A percentile compares a stretch with the other conserved stretches of the same genome.
These are phyloP conservation scores for Heliconius hermathena DNA, from an alignment of 1,140 invertebrate genomes.

Conservation along the genomic window DNA sequence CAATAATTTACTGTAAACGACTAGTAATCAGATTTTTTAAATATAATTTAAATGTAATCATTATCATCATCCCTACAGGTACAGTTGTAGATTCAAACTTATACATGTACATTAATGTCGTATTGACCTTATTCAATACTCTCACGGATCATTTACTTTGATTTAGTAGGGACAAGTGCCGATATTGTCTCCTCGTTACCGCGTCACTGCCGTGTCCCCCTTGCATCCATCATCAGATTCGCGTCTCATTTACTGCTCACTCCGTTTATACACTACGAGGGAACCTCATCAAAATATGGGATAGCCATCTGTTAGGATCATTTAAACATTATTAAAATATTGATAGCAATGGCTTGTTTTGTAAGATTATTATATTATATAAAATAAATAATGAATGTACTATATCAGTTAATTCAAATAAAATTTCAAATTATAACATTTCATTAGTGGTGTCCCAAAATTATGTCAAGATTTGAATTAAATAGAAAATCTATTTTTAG, in stretches of 20 bases:
- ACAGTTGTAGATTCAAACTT: background rate
- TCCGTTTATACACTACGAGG: constrained; percentile 54
- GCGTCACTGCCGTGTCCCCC: constrained; percentile 49
- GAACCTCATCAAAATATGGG: constrained; percentile 59
- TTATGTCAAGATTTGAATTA: too few species aligned
- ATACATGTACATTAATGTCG: background rate
- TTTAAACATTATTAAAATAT: constrained; percentile 19
- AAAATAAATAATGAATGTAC: background rate
- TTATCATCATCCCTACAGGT: background rate
- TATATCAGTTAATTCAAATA: background rate
- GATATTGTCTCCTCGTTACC: constrained; percentile 63
- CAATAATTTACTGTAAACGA: background rate
- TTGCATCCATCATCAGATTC: constrained; percentile 61
- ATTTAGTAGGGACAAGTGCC: constrained; percentile 58
- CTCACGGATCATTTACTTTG: constrained; percentile 67
- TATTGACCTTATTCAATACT: constrained; percentile 12
- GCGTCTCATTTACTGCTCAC: constrained; percentile 63
- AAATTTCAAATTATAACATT: too few species aligned
- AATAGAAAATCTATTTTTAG: too few species aligned
- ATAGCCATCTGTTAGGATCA: constrained; percentile 47
- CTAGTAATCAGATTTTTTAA: too few species aligned
- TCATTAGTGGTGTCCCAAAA: too few species aligned
- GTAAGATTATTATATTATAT: background rate
- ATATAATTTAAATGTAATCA: too few species aligned
- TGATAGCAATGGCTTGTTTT: constrained; percentile 7